Evolutionary conservation across 2,888 invertebrate species (phyloP).

Genomic region (Teinopalpus imperialis): DNA sequence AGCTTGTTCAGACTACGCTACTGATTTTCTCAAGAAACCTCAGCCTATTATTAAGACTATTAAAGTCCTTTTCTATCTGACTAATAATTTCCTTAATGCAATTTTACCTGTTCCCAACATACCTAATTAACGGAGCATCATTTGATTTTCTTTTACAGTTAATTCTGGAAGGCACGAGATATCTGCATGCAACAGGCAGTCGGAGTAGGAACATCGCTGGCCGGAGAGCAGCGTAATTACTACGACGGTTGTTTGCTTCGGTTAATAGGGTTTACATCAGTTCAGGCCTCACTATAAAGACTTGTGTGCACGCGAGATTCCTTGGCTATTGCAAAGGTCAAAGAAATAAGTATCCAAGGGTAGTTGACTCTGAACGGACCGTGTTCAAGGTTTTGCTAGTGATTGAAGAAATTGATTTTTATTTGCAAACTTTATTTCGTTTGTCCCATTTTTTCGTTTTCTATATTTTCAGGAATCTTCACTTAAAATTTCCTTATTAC

Average conservation of each 20-base stretch:
- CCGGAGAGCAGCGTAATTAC: slow-evolving; percentile 18
- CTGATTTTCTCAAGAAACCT: too few relatives aligned
- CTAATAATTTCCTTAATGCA: not conserved
- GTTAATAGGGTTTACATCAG: slow-evolving; percentile 25
- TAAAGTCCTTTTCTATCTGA: not conserved
- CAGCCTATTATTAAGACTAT: too few relatives aligned
- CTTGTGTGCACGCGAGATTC: slow-evolving; percentile 21
- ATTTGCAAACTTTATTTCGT: too few relatives aligned
- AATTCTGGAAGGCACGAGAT: slow-evolving; percentile 25
- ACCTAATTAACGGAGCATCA: slow-evolving; percentile 18
- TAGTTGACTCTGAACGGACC: slow-evolving; percentile 1
- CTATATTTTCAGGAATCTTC: too few relatives aligned
- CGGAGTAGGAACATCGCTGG: slow-evolving; percentile 11
- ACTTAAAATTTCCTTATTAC: too few relatives aligned
- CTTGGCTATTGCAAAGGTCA: slow-evolving; percentile 12
- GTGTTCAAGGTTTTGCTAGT: not conserved
- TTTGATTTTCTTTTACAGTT: slow-evolving; percentile 26
- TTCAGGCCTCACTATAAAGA: slow-evolving; percentile 16
- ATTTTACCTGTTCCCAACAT: slow-evolving; percentile 3
- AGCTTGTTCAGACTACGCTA: too few relatives aligned
- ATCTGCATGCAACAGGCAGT: slow-evolving; percentile 15
- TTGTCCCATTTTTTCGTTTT: not conserved
- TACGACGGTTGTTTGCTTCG: slow-evolving; percentile 24
- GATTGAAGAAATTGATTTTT: not conserved
- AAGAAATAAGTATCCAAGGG: slow-evolving; percentile 13